These are phyloP conservation scores for Serrognathus titanus DNA, from an alignment of 2,888 invertebrate species.

Conservation along the genomic window DNA sequence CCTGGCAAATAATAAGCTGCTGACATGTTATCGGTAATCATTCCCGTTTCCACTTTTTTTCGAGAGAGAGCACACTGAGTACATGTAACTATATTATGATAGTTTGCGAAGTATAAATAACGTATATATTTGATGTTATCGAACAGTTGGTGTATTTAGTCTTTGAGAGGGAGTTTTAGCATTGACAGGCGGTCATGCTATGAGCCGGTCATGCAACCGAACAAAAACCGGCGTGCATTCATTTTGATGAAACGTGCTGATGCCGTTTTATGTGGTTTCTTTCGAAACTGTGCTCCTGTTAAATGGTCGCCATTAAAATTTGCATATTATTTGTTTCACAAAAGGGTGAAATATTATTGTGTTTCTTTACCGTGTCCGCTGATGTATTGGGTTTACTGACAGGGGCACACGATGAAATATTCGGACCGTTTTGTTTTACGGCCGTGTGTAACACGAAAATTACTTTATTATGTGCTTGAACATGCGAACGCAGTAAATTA, in stretches of 20 bases:
- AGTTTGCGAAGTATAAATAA: background rate
- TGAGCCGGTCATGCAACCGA: background rate
- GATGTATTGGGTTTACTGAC: background rate
- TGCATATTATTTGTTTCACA: background rate
- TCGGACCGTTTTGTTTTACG: background rate
- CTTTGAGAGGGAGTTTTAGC: background rate
- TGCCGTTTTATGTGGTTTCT: background rate
- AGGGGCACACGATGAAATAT: background rate
- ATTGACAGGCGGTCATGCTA: background rate
- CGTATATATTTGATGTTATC: conserved; percentile 1
- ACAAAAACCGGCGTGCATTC: no score
- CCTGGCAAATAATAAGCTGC: background rate
- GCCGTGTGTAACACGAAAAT: background rate
- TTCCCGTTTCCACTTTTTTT: background rate
- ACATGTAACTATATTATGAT: background rate
- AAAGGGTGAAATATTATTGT: no score
- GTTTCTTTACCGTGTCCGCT: background rate
- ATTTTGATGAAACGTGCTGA: no score
- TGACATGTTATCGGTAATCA: conserved; percentile 2
- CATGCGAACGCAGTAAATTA: background rate
- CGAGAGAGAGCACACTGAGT: background rate
- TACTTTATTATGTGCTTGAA: background rate
- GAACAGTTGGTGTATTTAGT: background rate
- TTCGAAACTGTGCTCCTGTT: background rate
- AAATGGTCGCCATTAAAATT: background rate